Evolutionary conservation across 2,797 vertebrate genomes (phyloP).

Genomic region (Halcyon smyrnensis): DNA sequence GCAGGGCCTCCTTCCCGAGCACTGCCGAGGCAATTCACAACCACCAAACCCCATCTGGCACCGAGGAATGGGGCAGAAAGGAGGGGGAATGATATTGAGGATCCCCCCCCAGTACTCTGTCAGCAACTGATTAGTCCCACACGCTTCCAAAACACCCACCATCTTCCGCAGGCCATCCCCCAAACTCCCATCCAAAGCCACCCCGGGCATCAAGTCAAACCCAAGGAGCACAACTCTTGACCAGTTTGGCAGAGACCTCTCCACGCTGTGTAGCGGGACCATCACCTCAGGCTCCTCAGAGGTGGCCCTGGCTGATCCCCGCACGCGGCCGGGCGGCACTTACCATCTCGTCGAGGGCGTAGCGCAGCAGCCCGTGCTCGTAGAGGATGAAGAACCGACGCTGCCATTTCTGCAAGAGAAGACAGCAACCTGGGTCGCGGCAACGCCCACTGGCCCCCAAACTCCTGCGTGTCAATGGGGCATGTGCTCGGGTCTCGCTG

Average conservation of each 20-base stretch:
- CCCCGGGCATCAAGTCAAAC: neutral
- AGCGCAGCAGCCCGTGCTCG: conserved; percentile 94
- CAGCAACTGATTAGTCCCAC: neutral
- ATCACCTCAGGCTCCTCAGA: neutral
- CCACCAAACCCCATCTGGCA: neutral
- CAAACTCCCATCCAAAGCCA: neutral
- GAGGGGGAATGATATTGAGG: fast-evolving
- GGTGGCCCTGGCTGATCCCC: neutral
- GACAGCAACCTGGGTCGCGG: fast-evolving
- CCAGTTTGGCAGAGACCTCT: neutral
- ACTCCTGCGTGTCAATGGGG: fast-evolving
- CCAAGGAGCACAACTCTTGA: neutral
- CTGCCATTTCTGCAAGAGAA: conserved; percentile 93
- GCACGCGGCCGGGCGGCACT: conserved; percentile 50
- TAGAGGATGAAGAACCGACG: conserved; percentile 97
- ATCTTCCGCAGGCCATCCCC: neutral
- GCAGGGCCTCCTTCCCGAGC: neutral
- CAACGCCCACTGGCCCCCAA: neutral
- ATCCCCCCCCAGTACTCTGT: neutral
- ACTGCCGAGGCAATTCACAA: neutral
- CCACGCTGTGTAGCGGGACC: fast-evolving
- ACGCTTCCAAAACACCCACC: fast-evolving
- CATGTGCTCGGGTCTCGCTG: no score
- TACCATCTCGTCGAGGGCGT: conserved; percentile 97
- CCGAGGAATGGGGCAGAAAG: neutral